Evolutionary conservation across 2,888 invertebrate genomes (phyloP), one percentile per base, ranked within the genome.

Genomic region (Cerastoderma edule): DNA sequence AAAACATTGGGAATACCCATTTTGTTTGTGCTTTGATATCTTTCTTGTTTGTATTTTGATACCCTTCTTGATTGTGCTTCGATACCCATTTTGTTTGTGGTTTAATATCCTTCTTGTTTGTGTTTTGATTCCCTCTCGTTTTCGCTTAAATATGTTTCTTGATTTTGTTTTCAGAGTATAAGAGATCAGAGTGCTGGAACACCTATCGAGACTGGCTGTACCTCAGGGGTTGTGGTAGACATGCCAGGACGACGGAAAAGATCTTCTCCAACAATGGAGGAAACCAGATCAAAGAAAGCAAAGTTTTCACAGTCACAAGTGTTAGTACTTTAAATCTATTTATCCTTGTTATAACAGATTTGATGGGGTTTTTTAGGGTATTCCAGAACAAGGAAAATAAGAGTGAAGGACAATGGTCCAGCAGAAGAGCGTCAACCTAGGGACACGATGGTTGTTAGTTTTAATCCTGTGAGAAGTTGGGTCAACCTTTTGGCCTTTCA

Each of bases 201-300:
- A 35, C 54, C 63, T 28, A 48, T n/a, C n/a, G n/a, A 8, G 19
- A 10, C 72, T 46, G 57, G 67, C 32, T 10, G 50, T n/a, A 54
- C 68, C 22, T 30, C 50, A 57, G 30, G 39, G 32, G 27, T n/a
- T 48, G 30, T 65, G n/a, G n/a, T 73, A 63, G 80, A 80, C 22
- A 88, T 88, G 88, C 88, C 88, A 27, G 85, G 85, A n/a, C 78
- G 88, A 71, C 78, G 87, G 57, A 85, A 86, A 76, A 71, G 86
- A 63, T 80, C 83, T 22, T 88, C 88, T 33, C 88, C 88, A n/a
- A 86, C 88, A 16, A 77, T 81, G 67, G 88, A 88, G 32, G 88
- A 87, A 48, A 57, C 82, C 19, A 81, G 79, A 71, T 79, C 83
- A 28, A 88, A 88, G 74, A 83, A 83, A 76, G 80, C 86, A 28